Evolutionary conservation across 2,888 invertebrate species (phyloP).

Genomic region (Catocala sponsa): DNA sequence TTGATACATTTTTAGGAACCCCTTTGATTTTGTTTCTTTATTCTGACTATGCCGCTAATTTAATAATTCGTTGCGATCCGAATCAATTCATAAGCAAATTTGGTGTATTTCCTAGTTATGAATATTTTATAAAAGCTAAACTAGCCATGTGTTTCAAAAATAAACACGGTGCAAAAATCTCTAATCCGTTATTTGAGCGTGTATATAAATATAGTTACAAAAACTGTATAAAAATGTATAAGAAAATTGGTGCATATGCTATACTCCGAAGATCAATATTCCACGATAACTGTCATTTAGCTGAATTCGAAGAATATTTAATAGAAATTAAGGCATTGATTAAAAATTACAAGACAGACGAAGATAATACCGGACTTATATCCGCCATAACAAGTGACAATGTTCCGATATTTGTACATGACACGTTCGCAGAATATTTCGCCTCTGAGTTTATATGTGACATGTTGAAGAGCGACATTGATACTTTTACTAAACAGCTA

Average conservation of each 20-base stretch:
- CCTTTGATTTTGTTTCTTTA: too few relatives aligned
- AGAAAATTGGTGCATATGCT: background rate
- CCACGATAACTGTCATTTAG: too few relatives aligned
- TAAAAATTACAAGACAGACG: background rate
- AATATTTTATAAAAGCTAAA: too few relatives aligned
- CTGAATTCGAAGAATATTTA: background rate
- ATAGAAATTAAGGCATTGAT: background rate
- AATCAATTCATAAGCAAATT: too few relatives aligned
- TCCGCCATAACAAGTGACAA: constrained; percentile 10
- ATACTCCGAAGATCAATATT: background rate
- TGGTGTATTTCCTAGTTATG: too few relatives aligned
- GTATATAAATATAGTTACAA: background rate
- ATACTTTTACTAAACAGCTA: too few relatives aligned
- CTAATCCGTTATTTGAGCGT: background rate
- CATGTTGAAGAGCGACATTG: constrained; percentile 1
- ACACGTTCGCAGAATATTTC: constrained; percentile 20
- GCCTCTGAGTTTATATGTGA: constrained; percentile 16
- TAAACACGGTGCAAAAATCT: background rate
- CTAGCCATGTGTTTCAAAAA: background rate
- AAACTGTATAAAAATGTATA: background rate
- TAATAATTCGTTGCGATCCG: too few relatives aligned
- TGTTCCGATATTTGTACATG: constrained; percentile 15
- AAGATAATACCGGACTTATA: constrained; percentile 9
- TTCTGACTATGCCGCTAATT: too few relatives aligned
- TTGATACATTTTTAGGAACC: too few relatives aligned